Evolutionary conservation across 1,140 invertebrate species (phyloP).

Genomic region (Diabrotica undecimpunctata): DNA sequence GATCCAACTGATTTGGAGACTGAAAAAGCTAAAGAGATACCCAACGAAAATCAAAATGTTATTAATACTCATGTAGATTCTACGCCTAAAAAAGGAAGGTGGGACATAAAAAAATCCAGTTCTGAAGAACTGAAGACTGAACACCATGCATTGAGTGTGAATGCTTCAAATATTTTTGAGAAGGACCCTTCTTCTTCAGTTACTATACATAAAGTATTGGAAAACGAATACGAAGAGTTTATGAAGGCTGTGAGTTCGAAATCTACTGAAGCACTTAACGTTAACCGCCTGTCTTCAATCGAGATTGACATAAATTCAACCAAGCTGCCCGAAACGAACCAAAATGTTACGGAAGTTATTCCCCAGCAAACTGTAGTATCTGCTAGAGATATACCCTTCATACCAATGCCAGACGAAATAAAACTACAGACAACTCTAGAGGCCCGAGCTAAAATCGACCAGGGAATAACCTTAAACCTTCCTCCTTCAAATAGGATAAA

Average conservation of each 20-base stretch:
- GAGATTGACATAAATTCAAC: neutral
- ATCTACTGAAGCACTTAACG: neutral
- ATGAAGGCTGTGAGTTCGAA: slow-evolving; percentile 37
- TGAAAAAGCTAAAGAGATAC: slow-evolving; percentile 23
- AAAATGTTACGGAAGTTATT: neutral
- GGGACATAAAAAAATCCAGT: slow-evolving; percentile 15
- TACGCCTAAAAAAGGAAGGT: slow-evolving; percentile 11
- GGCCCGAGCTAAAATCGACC: neutral
- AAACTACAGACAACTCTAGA: slow-evolving; percentile 12
- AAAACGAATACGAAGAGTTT: slow-evolving; percentile 45
- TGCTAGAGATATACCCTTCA: slow-evolving; percentile 17
- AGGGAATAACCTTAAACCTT: neutral
- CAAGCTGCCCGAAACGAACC: neutral
- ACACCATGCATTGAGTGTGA: too few species aligned
- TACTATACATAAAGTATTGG: slow-evolving; percentile 26
- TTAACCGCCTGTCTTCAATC: neutral
- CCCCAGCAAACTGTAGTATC: neutral
- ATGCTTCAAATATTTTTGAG: too few species aligned
- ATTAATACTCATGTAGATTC: neutral
- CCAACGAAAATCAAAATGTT: neutral
- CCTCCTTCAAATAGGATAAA: slow-evolving; percentile 15
- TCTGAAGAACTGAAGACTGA: neutral
- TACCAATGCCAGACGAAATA: slow-evolving; percentile 23
- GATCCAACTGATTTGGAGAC: slow-evolving; percentile 27
- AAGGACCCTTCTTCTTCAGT: slow-evolving; percentile 15